Conservation (phyloP, 2,888 invertebrate species). For the Drosophila setosimentum region DNA sequence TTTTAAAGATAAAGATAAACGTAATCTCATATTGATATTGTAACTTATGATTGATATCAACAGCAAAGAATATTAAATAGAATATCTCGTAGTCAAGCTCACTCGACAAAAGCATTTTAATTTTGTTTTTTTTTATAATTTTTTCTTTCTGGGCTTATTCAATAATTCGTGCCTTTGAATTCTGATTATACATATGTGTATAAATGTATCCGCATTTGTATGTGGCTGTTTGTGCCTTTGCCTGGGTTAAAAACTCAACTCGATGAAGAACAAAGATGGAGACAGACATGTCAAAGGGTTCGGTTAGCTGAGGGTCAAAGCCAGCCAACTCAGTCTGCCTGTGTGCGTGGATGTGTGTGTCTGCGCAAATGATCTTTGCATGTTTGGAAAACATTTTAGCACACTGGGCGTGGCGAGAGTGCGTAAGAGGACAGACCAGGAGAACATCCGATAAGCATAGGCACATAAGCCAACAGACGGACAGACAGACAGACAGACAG, state of each 20-base stretch:
- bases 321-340: neutral
- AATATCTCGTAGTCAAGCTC: neutral
- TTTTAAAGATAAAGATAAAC: neutral
- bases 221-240: slow-evolving; percentile 1
- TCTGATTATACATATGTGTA: slow-evolving; percentile 69
- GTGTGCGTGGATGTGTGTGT: slow-evolving; percentile 26
- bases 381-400: slow-evolving; percentile 77
- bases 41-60: neutral
- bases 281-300: slow-evolving; percentile 73
- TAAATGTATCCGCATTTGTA: slow-evolving; percentile 30
- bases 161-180: slow-evolving; percentile 80
- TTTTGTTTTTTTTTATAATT: slow-evolving; percentile 1
- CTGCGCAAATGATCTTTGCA: slow-evolving; percentile 73
- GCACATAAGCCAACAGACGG: slow-evolving; percentile 18
- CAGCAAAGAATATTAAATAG: neutral
- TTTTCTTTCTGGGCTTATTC: slow-evolving; percentile 47
- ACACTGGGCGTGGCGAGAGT: slow-evolving; percentile 73
- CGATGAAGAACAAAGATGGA: neutral
- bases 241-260: slow-evolving; percentile 30
- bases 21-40: too few relatives aligned
- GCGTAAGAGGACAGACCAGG: slow-evolving; percentile 55
- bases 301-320: slow-evolving; percentile 48
- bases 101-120: neutral
- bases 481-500: slow-evolving; percentile 6
- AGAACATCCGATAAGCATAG: slow-evolving; percentile 29